Conservation (phyloP, 2,797 vertebrate genomes). For the Pitangus sulphuratus region DNA sequence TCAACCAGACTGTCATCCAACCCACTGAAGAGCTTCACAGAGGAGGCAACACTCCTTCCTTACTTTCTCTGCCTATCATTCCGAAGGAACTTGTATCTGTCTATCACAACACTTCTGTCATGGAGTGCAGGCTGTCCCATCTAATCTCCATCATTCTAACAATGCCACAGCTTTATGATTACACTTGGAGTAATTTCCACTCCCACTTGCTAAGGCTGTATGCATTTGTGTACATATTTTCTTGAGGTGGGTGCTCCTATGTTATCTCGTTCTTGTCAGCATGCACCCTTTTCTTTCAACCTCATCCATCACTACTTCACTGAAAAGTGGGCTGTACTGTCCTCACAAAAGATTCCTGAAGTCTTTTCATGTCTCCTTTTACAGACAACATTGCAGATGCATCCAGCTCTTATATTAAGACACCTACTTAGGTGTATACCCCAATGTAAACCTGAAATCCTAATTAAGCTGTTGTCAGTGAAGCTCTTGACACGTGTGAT, state of each 20-base stretch:
- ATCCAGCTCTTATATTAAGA: background rate
- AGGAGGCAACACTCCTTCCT: background rate
- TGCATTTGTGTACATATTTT: background rate
- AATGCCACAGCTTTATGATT: background rate
- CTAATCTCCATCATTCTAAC: background rate
- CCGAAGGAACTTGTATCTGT: background rate
- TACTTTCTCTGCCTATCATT: background rate
- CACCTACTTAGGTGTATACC: background rate
- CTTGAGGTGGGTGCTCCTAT: background rate
- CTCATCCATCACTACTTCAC: background rate
- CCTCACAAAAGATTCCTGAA: background rate
- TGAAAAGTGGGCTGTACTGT: background rate
- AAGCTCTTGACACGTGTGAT: background rate
- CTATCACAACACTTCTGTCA: background rate
- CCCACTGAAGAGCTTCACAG: background rate
- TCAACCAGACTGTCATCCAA: background rate
- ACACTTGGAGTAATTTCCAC: background rate
- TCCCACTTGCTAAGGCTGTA: background rate
- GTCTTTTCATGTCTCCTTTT: background rate
- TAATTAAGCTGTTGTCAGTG: background rate
- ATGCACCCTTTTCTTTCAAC: background rate
- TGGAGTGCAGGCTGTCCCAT: background rate
- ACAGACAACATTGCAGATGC: background rate
- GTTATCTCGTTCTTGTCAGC: background rate
- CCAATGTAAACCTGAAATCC: conserved; percentile 4